These are phyloP conservation scores for Hemaris fuciformis DNA, from an alignment of 2,888 invertebrate species.

Conservation along the genomic window DNA sequence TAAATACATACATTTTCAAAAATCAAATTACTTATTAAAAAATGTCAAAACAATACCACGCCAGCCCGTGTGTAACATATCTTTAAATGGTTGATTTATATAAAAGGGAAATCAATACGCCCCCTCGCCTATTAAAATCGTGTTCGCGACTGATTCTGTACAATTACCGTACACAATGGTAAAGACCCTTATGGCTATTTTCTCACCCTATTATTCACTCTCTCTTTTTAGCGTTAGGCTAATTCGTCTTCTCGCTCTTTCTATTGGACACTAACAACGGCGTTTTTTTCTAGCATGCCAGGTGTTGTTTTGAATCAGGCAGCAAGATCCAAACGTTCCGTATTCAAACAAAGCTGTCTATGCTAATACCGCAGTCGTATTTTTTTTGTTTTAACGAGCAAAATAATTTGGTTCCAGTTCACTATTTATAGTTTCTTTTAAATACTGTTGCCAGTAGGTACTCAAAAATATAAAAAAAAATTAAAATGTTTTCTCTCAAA, in stretches of 20 bases:
- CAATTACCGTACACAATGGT: conserved; percentile 45
- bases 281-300: neutral
- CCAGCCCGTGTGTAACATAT: neutral
- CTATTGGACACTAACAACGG: conserved; percentile 10
- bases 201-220: conserved; percentile 13
- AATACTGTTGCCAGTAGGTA: too few species aligned
- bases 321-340: neutral
- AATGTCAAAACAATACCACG: neutral
- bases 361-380: neutral
- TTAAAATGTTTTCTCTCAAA: too few species aligned
- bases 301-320: neutral
- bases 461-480: too few species aligned
- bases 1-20: too few species aligned
- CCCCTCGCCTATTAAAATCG: conserved; percentile 32
- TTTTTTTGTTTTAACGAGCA: neutral
- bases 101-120: conserved; percentile 29
- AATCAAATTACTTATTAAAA: neutral
- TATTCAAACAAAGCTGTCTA: neutral
- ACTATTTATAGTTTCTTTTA: too few species aligned
- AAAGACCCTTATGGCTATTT: conserved; percentile 36
- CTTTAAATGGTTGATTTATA: neutral
- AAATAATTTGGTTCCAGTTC: too few species aligned
- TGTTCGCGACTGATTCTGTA: conserved; percentile 38
- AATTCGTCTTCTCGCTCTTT: conserved; percentile 24
- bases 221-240: conserved; percentile 25